Base-by-base conservation (phyloP, 2,797 vertebrate genomes). In the Lerista edwardsae region DNA sequence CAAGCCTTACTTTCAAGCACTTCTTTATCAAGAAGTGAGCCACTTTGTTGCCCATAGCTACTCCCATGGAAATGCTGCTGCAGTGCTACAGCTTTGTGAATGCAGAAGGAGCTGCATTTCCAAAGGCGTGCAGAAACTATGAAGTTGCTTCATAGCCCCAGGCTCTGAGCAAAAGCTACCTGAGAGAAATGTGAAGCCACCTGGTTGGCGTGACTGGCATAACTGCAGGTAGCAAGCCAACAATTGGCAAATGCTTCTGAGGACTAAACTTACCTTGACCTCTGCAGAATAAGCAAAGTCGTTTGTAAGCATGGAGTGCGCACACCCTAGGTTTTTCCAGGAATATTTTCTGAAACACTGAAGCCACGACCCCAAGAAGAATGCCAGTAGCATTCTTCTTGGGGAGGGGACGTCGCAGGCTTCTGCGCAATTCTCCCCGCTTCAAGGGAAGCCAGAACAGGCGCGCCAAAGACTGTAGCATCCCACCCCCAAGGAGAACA, bases 51-150 rank as follows among this genome's bases (percentile, higher is more conserved):
- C 47, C 31, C 17, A 29, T 27, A 73, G 83, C 59, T 73, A 74
- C 61, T 59, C 74, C 47, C 69, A 80, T 75, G 51, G 77, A 85
- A 34, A 75, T 44, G 14, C 51, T 85, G 51, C 64, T 25, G 78
- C 62, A 80, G 84, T 75, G 47, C 61, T 29, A 29, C 47, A 61
- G 61, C 78, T 67, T 57, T 23, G 23, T 59, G 78, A 80, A 85
- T 85, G 29, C 69, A 55, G 61, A n/a, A 75, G 71, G 34, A 57
- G 19, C 9, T 74, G 80, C 71, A 51, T 27, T 68, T 73, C 68
- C 44, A 68, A 21, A 19, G 27, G 62, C 17, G 4, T 75, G 78
- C 41, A 34, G 9, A 11, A 68, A 79, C 44, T 41, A 36, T 36
- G 68, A 27, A 57, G 65, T 41, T 44, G 61, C 61, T 74, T 74